Evolutionary conservation across 2,888 invertebrate genomes (phyloP), one percentile per base, ranked within the genome.

Genomic region (Autographa gamma): DNA sequence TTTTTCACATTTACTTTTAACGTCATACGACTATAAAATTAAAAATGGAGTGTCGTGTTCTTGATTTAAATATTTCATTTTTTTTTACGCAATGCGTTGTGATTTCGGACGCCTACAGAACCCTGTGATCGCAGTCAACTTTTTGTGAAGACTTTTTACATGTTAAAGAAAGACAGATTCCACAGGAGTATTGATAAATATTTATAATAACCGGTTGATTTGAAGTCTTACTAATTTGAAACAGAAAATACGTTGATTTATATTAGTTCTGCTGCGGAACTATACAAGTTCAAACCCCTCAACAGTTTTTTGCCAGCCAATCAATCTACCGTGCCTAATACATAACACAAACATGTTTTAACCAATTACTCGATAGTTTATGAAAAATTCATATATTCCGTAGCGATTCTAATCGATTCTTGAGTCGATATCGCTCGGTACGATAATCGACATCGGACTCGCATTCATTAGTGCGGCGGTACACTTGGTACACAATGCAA

Each of bases 401-500:
- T 81, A 79, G 82, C 86, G 74, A 83, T 86, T 88, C 89, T 88
- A 87, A 86, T 87, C 86, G 89, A 88, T 89, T 88, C 84, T 74
- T 67, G 86, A 80, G 70, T 81, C 85, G 81, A 83, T 85, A 83
- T 74, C 74, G 80, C 74, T 60, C 63, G 69, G 66, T 66, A 71
- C 74, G 63, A 77, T 85, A 84, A 83, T 85, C 82, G 83, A 75
- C 74, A 76, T 73, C 56, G 76, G 72, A 78, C 62, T 75, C 77
- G 83, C 77, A 83, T 85, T 81, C 82, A 85, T 85, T 85, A 85
- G 73, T 74, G 71, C 74, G 73, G 38, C 74, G 60, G 69, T 69
- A 69, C 54, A 69, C 70, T 74, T 76, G 54, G 54, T 56, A 80
- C 73, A 82, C 86, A 85, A 85, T 85, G 85, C 86, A 80, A 86